Conservation (phyloP, 2,113 vertebrate genomes). For the Mystacornis crossleyi region DNA sequence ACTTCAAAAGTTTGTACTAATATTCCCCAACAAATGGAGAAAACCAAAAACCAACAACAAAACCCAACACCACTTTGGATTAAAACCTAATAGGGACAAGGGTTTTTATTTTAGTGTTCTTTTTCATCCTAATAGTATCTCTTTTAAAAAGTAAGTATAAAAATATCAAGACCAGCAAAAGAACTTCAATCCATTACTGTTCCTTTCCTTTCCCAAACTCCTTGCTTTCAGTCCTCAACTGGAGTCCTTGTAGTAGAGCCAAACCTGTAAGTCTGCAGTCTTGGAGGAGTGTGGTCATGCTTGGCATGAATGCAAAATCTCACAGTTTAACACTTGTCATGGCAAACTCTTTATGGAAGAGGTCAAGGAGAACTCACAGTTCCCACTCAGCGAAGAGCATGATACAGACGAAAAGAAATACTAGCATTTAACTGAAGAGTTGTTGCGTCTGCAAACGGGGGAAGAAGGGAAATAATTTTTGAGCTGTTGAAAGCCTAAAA, state of each 20-base stretch:
- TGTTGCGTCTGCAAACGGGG: no score
- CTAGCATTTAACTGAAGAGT: not conserved
- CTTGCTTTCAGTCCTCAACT: not conserved
- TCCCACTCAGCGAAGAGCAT: rapidly evolving
- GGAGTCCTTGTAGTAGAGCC: not conserved
- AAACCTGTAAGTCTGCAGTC: not conserved
- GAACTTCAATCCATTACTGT: not conserved
- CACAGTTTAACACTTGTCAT: not conserved
- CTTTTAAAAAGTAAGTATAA: not conserved
- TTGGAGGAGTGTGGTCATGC: not conserved
- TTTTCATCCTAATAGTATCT: not conserved
- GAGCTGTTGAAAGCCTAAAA: not conserved
- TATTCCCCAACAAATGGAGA: not conserved
- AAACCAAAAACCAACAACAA: not conserved
- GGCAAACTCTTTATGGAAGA: not conserved
- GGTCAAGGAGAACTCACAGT: not conserved
- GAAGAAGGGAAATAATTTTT: not conserved
- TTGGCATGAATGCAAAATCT: not conserved
- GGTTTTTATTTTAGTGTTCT: not conserved
- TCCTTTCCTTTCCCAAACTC: not conserved
- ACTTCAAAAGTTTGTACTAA: not conserved
- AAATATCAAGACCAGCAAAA: not conserved
- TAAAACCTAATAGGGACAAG: not conserved
- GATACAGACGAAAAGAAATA: rapidly evolving
- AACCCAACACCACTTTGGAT: not conserved